Percentiles rank a stretch among this genome's conserved stretches.
Evolutionary conservation across 2,113 vertebrate genomes (phyloP).

Genomic region (Lichenostomus cassidix): DNA sequence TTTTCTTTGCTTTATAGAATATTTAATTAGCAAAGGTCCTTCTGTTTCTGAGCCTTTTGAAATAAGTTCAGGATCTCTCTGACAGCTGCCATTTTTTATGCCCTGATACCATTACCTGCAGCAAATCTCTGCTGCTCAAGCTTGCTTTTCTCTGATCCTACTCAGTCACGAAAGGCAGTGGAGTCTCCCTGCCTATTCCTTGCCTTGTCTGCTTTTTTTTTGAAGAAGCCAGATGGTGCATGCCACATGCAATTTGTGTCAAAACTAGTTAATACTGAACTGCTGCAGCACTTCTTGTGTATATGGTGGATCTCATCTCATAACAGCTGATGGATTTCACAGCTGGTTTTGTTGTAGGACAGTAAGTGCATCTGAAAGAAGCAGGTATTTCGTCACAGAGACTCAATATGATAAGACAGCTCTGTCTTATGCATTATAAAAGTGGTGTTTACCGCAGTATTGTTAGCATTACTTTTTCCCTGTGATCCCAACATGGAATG

Average conservation of each 20-base stretch:
- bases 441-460: not conserved
- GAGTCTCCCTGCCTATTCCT: conserved; percentile 9
- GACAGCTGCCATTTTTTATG: conserved; percentile 60
- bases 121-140: conserved; percentile 54
- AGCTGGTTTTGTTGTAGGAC: conserved; percentile 12
- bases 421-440: not conserved
- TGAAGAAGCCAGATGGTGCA: conserved; percentile 56
- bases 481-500: accelerated
- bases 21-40: conserved; percentile 51
- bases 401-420: not conserved
- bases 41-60: conserved; percentile 27
- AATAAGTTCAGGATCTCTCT: conserved; percentile 29
- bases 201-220: not conserved
- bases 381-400: not conserved
- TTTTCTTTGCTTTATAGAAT: conserved; percentile 37
- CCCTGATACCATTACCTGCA: conserved; percentile 60
- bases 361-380: not conserved
- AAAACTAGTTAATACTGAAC: conserved; percentile 44
- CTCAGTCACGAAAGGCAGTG: conserved; percentile 24
- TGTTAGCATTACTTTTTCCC: not conserved
- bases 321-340: conserved; percentile 29
- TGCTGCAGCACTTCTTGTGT: not conserved
- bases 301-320: not conserved
- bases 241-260: conserved; percentile 64
- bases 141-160: conserved; percentile 55